A percentile compares a stretch with the other conserved stretches of the same genome.
These are phyloP conservation scores for Tethya wilhelma DNA, from an alignment of 37 sponge, comb jelly and placozoan species.

Conservation along the genomic window DNA sequence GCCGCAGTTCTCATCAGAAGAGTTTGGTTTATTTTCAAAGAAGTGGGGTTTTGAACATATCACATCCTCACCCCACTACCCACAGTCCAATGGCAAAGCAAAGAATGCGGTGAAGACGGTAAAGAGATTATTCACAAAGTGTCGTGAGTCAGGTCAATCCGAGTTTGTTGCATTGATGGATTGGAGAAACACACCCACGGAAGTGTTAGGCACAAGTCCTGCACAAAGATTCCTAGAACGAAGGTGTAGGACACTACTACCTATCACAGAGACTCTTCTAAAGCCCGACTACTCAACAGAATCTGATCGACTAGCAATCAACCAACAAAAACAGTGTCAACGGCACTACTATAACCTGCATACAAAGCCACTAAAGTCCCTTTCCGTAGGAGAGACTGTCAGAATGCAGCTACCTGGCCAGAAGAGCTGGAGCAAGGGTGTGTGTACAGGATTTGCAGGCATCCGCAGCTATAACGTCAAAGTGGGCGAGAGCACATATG, in stretches of 20 bases:
- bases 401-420: constrained; percentile 34
- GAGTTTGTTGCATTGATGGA: constrained; percentile 55
- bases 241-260: constrained; percentile 31
- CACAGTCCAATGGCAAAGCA: constrained; percentile 61
- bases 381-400: constrained; percentile 18
- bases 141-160: constrained; percentile 22
- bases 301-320: background rate
- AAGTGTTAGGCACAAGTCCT: constrained; percentile 23
- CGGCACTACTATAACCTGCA: constrained; percentile 24
- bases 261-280: constrained; percentile 4
- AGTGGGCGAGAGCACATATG: constrained; percentile 19
- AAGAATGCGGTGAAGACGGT: constrained; percentile 59
- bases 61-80: constrained; percentile 43
- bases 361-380: background rate
- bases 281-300: background rate
- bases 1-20: constrained; percentile 29
- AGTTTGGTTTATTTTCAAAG: constrained; percentile 36
- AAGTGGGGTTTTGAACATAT: constrained; percentile 42
- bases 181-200: constrained; percentile 44
- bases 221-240: constrained; percentile 47
- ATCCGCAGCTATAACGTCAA: constrained; percentile 28
- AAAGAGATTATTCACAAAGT: constrained; percentile 38
- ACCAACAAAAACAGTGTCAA: constrained; percentile 20
- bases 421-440: constrained; percentile 24
- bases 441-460: constrained; percentile 27